phyloP scores from a whole-genome alignment of 2,113 vertebrate genomes.

The Penelope pileata region DNA sequence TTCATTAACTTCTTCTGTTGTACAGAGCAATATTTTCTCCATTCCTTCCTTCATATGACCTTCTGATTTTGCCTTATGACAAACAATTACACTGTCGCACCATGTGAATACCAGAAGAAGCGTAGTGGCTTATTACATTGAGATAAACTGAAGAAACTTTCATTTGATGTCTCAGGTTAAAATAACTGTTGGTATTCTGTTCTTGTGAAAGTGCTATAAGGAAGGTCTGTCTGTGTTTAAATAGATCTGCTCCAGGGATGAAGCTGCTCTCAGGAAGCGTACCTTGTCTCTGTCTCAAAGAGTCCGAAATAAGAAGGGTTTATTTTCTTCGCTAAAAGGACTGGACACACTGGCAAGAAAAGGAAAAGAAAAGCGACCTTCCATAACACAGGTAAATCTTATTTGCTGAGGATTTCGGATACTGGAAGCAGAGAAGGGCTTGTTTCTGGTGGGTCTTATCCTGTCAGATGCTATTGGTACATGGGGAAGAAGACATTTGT shows the following conservation, averaged over 20 bases:
- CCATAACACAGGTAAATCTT: slow-evolving; percentile 85
- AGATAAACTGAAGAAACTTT: background rate
- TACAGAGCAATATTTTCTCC: background rate
- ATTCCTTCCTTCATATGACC: background rate
- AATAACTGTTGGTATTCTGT: background rate
- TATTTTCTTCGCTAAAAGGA: slow-evolving; percentile 95
- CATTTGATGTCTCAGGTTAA: background rate
- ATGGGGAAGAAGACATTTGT: background rate
- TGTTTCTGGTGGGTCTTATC: background rate
- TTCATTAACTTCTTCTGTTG: background rate
- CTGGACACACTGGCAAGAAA: slow-evolving; percentile 91
- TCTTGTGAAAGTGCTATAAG: background rate
- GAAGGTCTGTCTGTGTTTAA: slow-evolving; percentile 14
- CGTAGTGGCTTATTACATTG: background rate
- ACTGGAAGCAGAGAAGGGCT: background rate
- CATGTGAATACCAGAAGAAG: background rate
- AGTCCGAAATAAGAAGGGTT: slow-evolving; percentile 82
- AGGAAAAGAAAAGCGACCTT: slow-evolving; percentile 89
- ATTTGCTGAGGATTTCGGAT: background rate
- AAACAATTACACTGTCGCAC: fast-evolving
- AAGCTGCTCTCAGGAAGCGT: slow-evolving; percentile 88
- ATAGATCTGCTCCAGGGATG: slow-evolving; percentile 95
- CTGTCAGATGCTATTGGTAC: background rate
- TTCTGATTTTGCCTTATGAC: background rate
- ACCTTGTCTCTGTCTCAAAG: slow-evolving; percentile 87